Conservation (phyloP, 1,140 invertebrate species). For the Bombus superbus region DNA sequence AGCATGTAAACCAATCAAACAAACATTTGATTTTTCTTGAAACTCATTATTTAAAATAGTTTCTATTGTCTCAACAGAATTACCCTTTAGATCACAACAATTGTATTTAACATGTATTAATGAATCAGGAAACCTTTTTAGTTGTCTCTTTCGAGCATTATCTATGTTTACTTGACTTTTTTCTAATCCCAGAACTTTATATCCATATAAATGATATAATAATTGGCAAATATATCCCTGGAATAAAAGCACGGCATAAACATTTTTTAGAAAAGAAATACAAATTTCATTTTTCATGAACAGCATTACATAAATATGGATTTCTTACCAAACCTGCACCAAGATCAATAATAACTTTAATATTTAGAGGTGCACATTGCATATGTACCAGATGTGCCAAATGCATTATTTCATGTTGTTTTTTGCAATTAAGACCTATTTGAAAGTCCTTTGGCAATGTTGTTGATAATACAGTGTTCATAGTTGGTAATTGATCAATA, state of each 20-base stretch:
- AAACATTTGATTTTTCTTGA: conserved; percentile 75
- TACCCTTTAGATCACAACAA: conserved; percentile 82
- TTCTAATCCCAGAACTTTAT: conserved; percentile 90
- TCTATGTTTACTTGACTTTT: conserved; percentile 85
- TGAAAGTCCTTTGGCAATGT: conserved; percentile 73
- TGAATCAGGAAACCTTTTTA: conserved; percentile 83
- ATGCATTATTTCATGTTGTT: conserved; percentile 87
- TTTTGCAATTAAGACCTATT: conserved; percentile 84
- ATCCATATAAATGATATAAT: conserved; percentile 85
- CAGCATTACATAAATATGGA: conserved; percentile 8
- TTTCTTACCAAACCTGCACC: conserved; percentile 89
- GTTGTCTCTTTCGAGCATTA: conserved; percentile 86
- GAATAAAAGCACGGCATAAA: conserved; percentile 55
- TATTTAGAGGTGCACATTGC: conserved; percentile 82
- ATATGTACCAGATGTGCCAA: conserved; percentile 84
- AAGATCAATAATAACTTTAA: conserved; percentile 88
- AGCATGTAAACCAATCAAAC: conserved; percentile 90
- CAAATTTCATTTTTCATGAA: neutral
- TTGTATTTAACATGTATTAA: conserved; percentile 84
- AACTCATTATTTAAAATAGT: conserved; percentile 78
- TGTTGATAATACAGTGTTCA: conserved; percentile 30
- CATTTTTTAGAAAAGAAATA: neutral
- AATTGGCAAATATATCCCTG: conserved; percentile 91
- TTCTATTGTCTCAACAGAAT: conserved; percentile 82
- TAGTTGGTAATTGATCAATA: conserved; percentile 68